Evolutionary conservation across 2,113 vertebrate species (phyloP), one percentile per base, ranked within the genome.

Genomic region (Eira barbara): DNA sequence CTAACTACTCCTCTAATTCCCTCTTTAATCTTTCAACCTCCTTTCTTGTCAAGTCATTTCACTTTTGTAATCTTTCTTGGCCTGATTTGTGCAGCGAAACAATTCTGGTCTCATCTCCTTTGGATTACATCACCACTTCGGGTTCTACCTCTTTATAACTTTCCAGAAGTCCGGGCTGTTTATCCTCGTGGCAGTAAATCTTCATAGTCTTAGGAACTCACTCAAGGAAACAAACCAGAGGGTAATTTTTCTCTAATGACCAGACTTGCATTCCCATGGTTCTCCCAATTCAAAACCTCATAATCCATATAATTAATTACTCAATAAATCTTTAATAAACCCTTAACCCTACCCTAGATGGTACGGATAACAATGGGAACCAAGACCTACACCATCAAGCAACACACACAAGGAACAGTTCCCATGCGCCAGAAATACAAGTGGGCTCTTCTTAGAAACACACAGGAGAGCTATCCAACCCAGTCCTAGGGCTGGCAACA

Each of bases 181-280:
- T 49, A 39, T 83, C 82, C 83, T 82, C 67, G 61, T 4, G 39
- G 42, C 20, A 82, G 9, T 57, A 83, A 78, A 93, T 82, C 52
- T n/a, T 42, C 55, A 31, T 10, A 59, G 45, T 88, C 36, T 74
- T 74, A 79, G 45, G 49, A 83, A 79, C 9, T 15, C 52, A 73
- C 18, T 83, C 45, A 79, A 96, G 61, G 27, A 87, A 89, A 96
- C 20, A 34, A 92, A 79, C 78, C 65, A 78, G 31, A 81, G 61
- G 49, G 25, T 59, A 83, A 84, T 84, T 82, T 73, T 93, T 95
- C 36, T 67, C 49, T 49, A 87, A 71, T 71, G 49, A 93, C 42
- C 47, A 52, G 52, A 87, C 21, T 78, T 83, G 79, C 25, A 14
- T 61, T 89, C 21, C 57, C 92, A 88, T 45, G 18, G 61, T 69